These are phyloP conservation scores for Solenodon paradoxus DNA, from an alignment of 2,113 vertebrate genomes.

Conservation along the genomic window DNA sequence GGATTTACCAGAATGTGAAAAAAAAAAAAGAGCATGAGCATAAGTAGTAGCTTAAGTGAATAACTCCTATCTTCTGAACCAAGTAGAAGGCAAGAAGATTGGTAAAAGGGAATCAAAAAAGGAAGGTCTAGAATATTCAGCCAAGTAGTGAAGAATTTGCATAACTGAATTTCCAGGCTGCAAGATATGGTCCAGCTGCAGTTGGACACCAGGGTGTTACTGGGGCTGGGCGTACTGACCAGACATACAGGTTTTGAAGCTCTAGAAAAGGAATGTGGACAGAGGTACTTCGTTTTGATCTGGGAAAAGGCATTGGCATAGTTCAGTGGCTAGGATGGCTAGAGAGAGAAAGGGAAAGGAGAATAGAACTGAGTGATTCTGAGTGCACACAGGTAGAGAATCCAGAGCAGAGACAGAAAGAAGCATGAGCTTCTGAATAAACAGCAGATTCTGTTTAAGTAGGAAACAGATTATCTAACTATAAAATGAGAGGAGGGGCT, in stretches of 20 bases:
- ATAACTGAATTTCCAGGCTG: background rate
- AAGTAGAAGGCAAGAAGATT: background rate
- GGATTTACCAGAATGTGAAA: background rate
- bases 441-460: background rate
- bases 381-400: background rate
- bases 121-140: background rate
- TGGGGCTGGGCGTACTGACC: background rate
- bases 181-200: background rate
- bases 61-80: background rate
- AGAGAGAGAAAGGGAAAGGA: rapidly evolving
- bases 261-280: background rate
- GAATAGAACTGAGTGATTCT: background rate
- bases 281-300: background rate
- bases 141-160: background rate
- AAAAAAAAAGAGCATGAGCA: background rate
- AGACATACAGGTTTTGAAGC: rapidly evolving
- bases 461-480: background rate
- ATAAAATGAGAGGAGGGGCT: background rate
- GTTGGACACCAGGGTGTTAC: rapidly evolving
- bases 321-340: background rate
- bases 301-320: background rate
- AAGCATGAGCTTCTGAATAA: background rate
- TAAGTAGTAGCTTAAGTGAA: background rate
- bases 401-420: background rate
- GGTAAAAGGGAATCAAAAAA: background rate